phyloP scores from a whole-genome alignment of 2,113 vertebrate genomes.

The Scortum barcoo region DNA sequence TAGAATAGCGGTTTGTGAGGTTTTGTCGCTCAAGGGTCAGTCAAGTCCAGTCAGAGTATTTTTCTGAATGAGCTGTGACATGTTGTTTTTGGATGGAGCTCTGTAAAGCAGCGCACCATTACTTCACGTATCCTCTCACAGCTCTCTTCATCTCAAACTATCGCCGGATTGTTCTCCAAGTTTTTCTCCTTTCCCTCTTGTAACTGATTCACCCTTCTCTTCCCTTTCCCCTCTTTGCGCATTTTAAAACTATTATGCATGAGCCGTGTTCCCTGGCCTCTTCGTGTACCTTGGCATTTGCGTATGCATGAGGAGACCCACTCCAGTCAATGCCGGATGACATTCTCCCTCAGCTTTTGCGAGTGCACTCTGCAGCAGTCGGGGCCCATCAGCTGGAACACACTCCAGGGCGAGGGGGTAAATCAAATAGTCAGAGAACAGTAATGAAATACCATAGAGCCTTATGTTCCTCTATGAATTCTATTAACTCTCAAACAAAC shows the following conservation, averaged over 20 bases:
- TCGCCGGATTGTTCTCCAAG: neutral
- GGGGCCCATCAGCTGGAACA: conserved; percentile 61
- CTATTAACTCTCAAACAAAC: conserved; percentile 72
- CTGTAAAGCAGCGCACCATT: neutral
- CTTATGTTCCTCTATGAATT: conserved; percentile 64
- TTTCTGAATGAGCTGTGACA: conserved; percentile 50
- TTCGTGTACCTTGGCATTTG: conserved; percentile 69
- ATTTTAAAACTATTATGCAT: conserved; percentile 56
- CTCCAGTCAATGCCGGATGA: conserved; percentile 55
- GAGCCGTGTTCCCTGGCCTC: conserved; percentile 40
- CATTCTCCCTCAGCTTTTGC: conserved; percentile 48
- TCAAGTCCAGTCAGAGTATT: conserved; percentile 21
- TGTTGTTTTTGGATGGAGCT: conserved; percentile 46
- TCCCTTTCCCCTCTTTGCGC: conserved; percentile 2
- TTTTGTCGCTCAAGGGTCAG: conserved; percentile 59
- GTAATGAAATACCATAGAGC: conserved; percentile 64
- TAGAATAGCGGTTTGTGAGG: conserved; percentile 55
- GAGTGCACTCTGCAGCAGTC: conserved; percentile 30
- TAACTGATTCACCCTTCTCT: neutral
- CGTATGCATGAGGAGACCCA: conserved; percentile 60
- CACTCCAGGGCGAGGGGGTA: conserved; percentile 47
- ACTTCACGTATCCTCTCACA: neutral
- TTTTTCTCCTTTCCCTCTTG: neutral
- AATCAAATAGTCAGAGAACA: conserved; percentile 62
- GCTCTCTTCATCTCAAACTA: neutral